Base-by-base conservation (phyloP, 1,140 invertebrate genomes). In the Drosophila nasuta region DNA sequence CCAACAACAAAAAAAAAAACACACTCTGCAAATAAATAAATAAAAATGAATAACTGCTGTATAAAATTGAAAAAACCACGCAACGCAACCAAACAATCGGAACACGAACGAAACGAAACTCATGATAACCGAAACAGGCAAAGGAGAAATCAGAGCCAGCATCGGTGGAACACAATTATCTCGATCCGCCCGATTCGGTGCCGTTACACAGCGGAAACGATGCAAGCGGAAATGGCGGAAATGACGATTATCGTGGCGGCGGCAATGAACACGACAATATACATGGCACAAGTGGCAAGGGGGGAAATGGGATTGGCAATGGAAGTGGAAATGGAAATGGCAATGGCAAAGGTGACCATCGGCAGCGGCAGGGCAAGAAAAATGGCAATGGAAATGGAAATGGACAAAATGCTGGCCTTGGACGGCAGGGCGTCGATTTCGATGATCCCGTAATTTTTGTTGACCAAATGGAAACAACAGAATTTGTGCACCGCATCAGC, bases 171-270 rank as follows among this genome's bases (percentile, higher is more conserved):
- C 80, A 92, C 79, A 92, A 92, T 91, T 85, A 91, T 91, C 92
- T 91, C 68, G 91, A 92, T 85, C 90, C 86, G 67, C 91, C 91
- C 75, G 91, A 92, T 81, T 92, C 91, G 77, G 91, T 92, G 76
- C 91, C 91, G 66, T 64, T 92, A 73, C 79, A 91, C 82, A 92
- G 87, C 82, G 91, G 89, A 91, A 91, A 92, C 80, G 89, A 87
- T 75, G 85, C 85, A 79, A 92, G 75, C 85, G 90, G 90, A 92
- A 91, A 91, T 73, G 75, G 81, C 85, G 90, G 90, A 91, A 92
- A 91, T 91, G 87, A 94, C 94, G 62, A 93, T 93, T 64, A 93
- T 94, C 71, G 94, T 93, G 51, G 93, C 93, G 51, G 93, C 93
- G 33, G 94, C 93, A 41, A 94, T 92, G 88, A 93, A 92, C 56